phyloP scores from a whole-genome alignment of 1,140 invertebrate species.

The Diorhabda elongata region DNA sequence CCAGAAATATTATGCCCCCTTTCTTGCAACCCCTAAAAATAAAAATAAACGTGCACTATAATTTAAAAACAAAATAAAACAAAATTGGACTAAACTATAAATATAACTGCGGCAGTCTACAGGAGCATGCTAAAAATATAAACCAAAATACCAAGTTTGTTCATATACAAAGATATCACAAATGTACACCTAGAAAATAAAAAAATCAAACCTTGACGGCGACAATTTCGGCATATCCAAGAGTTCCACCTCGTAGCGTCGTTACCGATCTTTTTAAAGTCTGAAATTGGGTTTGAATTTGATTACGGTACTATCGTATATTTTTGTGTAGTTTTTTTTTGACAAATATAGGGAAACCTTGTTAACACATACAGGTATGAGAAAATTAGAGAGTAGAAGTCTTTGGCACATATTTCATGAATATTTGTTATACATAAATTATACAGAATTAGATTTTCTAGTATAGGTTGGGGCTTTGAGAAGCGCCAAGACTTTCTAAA shows the following conservation, averaged over 20 bases:
- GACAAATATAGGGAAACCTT: too few relatives aligned
- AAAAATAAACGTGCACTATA: conserved; percentile 49
- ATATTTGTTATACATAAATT: too few relatives aligned
- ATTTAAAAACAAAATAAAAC: conserved; percentile 29
- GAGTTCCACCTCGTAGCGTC: conserved; percentile 75
- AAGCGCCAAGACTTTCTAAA: too few relatives aligned
- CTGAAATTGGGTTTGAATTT: conserved; percentile 44
- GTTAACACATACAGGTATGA: too few relatives aligned
- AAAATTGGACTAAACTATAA: conserved; percentile 34
- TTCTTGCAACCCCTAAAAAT: conserved; percentile 76
- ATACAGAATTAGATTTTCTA: too few relatives aligned
- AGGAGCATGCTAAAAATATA: not conserved
- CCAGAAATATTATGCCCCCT: conserved; percentile 83
- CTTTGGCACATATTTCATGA: too few relatives aligned
- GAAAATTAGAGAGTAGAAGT: too few relatives aligned
- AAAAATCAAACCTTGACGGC: conserved; percentile 77
- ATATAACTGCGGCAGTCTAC: conserved; percentile 24
- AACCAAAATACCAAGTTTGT: too few relatives aligned
- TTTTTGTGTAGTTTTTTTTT: too few relatives aligned
- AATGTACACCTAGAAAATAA: not conserved
- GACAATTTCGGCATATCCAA: conserved; percentile 90
- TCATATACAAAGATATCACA: too few relatives aligned
- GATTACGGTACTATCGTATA: too few relatives aligned
- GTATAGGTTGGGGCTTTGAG: too few relatives aligned
- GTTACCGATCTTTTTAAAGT: conserved; percentile 92